Conservation (phyloP, 2,113 vertebrate genomes). For the Bostrychus sinensis region DNA sequence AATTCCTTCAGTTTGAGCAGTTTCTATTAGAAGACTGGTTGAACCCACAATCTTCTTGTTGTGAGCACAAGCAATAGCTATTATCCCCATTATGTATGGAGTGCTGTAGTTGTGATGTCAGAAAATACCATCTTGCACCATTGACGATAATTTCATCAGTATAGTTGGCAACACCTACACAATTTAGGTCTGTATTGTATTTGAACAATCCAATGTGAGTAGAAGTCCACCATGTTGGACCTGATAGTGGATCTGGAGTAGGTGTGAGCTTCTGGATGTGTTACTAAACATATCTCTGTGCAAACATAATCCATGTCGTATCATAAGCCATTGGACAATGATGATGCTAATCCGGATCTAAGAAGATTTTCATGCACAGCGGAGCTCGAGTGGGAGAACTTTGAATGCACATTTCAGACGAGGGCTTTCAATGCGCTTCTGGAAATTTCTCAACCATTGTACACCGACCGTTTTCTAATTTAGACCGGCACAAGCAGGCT, state of each 20-base stretch:
- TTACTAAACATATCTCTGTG: slow-evolving; percentile 64
- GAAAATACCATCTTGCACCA: background rate
- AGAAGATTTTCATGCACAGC: slow-evolving; percentile 49
- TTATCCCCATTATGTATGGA: no score
- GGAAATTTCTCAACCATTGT: background rate
- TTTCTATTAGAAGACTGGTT: no score
- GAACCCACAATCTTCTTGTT: no score
- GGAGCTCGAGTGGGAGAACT: slow-evolving; percentile 7
- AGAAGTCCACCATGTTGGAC: slow-evolving; percentile 4
- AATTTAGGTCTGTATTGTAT: background rate
- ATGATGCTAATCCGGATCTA: slow-evolving; percentile 61
- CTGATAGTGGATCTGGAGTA: slow-evolving; percentile 27
- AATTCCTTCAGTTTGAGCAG: no score
- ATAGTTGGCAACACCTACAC: slow-evolving; percentile 3
- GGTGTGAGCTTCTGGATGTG: slow-evolving; percentile 41
- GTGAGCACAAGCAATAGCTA: no score
- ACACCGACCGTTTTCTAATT: background rate
- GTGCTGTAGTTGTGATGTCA: background rate
- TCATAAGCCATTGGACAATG: slow-evolving; percentile 63
- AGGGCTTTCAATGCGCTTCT: background rate
- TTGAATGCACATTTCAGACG: background rate
- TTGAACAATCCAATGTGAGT: background rate
- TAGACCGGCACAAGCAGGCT: background rate
- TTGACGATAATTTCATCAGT: background rate
- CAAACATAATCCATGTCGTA: slow-evolving; percentile 59